Evolutionary conservation across 2,888 invertebrate species (phyloP), one percentile per base, ranked within the genome.

Genomic region (Spodoptera littoralis): DNA sequence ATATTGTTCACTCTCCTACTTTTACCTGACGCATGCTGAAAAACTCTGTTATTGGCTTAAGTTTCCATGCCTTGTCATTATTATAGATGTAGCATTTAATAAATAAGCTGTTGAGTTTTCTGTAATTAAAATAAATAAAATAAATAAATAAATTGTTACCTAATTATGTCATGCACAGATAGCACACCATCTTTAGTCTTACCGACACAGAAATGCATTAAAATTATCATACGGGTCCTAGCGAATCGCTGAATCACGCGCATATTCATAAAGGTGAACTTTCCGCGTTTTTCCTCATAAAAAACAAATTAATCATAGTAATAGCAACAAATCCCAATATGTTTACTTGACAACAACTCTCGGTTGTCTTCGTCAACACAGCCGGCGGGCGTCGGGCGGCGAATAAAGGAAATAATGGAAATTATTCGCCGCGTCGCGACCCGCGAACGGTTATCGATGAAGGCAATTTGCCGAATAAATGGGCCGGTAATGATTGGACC

Each of bases 401-500:
- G 78, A 80, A 80, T 81, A 84, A 86, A 85, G 87, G 83, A 81
- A 88, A 86, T 89, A 88, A 90, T 90, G 85, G 85, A 87, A 91
- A 90, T 89, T 87, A 89, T 87, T 83, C 84, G 85, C 81, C 78
- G 84, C 86, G 78, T 81, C 81, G 83, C 84, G 83, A 84, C 81
- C 80, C 84, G 88, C 84, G 81, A 85, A 81, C 86, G 82, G 82
- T 85, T 88, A 89, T 89, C 87, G 89, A 89, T 88, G 85, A 84
- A 86, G 86, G 87, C 89, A 91, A 90, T 91, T 90, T 89, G 84
- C 81, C 81, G 86, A 89, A 89, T 89, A 90, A 90, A 88, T 87
- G 87, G 82, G 64, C 74, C 76, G 77, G 77, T 82, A 80, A 79
- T 81, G 79, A 82, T 82, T 82, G 77, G 75, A 68, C 59, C 66